phyloP scores from a whole-genome alignment of 2,797 vertebrate genomes.

The Galago senegalensis region DNA sequence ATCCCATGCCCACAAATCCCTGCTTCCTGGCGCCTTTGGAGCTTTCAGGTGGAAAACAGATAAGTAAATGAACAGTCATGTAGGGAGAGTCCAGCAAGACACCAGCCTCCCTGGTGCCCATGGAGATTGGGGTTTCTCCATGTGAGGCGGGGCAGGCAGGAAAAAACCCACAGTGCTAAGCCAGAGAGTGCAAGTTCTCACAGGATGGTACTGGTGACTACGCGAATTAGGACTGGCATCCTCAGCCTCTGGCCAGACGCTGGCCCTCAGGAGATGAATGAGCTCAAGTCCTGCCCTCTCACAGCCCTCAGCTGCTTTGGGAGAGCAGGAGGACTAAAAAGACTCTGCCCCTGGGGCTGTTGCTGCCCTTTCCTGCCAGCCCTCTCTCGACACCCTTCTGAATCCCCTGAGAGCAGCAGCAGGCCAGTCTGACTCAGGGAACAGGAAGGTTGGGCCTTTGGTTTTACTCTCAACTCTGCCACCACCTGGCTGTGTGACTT shows the following conservation, averaged over 20 bases:
- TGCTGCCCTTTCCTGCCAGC: background rate
- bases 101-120: background rate
- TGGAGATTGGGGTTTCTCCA: background rate
- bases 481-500: background rate
- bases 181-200: background rate
- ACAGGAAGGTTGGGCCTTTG: background rate
- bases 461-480: background rate
- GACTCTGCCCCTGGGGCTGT: background rate
- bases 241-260: background rate
- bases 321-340: background rate
- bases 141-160: background rate
- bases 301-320: background rate
- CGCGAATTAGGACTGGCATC: background rate
- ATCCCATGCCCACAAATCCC: background rate
- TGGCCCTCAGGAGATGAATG: background rate
- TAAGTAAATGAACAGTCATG: background rate
- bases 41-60: background rate
- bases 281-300: background rate
- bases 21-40: background rate
- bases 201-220: accelerated
- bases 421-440: too few relatives aligned
- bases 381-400: background rate
- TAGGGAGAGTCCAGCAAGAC: background rate
- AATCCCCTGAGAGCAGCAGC: background rate
- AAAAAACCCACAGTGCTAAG: background rate